These are phyloP conservation scores for Patella pellucida DNA, from an alignment of 2,888 invertebrate species.

Conservation along the genomic window DNA sequence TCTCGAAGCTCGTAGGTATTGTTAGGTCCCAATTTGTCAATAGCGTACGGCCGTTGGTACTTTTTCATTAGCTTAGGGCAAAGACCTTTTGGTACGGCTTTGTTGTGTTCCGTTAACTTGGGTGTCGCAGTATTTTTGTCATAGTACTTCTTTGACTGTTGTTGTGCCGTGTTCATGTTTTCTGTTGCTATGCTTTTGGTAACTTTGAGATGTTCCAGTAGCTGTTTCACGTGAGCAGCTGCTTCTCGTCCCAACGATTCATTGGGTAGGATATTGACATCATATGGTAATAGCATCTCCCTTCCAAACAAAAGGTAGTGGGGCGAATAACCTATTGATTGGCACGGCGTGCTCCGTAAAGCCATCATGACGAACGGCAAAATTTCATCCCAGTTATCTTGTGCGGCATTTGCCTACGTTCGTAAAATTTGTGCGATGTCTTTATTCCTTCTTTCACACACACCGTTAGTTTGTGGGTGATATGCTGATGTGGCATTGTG, in stretches of 20 bases:
- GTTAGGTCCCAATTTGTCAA: conserved; percentile 27
- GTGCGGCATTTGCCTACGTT: not conserved
- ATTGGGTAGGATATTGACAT: too few species aligned
- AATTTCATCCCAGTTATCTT: conserved; percentile 9
- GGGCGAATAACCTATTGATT: conserved; percentile 12
- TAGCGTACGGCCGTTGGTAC: conserved; percentile 18
- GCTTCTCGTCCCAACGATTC: too few species aligned
- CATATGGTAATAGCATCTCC: too few species aligned
- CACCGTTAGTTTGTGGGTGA: conserved; percentile 18
- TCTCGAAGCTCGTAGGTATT: conserved; percentile 20
- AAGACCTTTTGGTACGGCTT: conserved; percentile 21
- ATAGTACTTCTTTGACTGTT: conserved; percentile 1
- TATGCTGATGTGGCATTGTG: conserved; percentile 5
- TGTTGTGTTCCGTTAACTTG: not conserved
- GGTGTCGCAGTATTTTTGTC: conserved; percentile 17
- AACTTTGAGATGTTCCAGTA: not conserved
- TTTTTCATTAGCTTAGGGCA: conserved; percentile 27
- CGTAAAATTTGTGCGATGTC: conserved; percentile 14
- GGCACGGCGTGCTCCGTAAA: not conserved
- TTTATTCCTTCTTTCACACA: conserved; percentile 18
- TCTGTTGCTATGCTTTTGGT: conserved; percentile 13
- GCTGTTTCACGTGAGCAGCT: too few species aligned
- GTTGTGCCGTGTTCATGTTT: conserved; percentile 11
- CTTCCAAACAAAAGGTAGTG: too few species aligned
- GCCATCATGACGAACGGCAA: conserved; percentile 20